These are phyloP conservation scores for Tetramorium bicarinatum DNA, from an alignment of 2,888 invertebrate species.

Conservation along the genomic window DNA sequence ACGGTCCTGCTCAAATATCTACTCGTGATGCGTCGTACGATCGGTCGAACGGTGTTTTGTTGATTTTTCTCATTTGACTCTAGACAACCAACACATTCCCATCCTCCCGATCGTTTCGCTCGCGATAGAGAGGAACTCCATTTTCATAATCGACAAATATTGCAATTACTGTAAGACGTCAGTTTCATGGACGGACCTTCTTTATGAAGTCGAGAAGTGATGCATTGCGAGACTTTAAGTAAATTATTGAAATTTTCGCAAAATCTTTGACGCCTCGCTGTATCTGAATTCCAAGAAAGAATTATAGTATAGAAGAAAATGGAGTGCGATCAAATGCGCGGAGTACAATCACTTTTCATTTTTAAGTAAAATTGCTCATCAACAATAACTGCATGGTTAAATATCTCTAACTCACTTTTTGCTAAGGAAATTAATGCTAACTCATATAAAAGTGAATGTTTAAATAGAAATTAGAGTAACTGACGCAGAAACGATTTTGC, in stretches of 20 bases:
- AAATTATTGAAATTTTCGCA: not conserved
- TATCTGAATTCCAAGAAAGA: not conserved
- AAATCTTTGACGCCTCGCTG: not conserved
- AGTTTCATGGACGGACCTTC: not conserved
- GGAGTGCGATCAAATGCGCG: not conserved
- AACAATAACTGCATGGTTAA: not conserved
- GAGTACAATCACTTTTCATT: constrained; percentile 4
- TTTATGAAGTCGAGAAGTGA: not conserved
- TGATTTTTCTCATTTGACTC: constrained; percentile 81
- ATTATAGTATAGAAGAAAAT: not conserved
- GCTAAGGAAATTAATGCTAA: not conserved
- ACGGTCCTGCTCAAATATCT: constrained; percentile 80
- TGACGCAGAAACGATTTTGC: not conserved
- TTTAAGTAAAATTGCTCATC: not conserved
- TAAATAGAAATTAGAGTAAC: constrained; percentile 14
- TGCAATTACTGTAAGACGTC: constrained; percentile 16
- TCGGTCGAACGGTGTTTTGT: constrained; percentile 71
- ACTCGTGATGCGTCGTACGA: constrained; percentile 69
- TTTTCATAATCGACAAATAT: constrained; percentile 51
- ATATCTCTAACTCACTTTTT: not conserved
- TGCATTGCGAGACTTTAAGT: not conserved
- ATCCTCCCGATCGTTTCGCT: constrained; percentile 54
- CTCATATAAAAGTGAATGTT: constrained; percentile 11
- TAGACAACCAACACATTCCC: constrained; percentile 58
- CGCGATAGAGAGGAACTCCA: constrained; percentile 32